Evolutionary conservation across 2,113 vertebrate species (phyloP).

Genomic region (Dinomys branickii): DNA sequence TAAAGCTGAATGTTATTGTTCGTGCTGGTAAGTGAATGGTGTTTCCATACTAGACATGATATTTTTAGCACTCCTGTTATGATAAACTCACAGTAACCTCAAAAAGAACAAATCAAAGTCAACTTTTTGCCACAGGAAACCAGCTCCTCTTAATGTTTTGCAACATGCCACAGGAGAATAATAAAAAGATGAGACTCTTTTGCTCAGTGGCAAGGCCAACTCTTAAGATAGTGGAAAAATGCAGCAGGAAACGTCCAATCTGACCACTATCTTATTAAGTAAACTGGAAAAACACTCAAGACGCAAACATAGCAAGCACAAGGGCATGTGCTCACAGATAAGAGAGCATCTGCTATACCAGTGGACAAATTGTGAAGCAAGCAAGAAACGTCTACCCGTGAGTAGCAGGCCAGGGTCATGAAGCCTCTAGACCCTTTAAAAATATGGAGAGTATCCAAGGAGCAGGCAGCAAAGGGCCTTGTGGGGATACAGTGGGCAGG

Average conservation of each 20-base stretch:
- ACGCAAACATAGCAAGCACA: constrained; percentile 7
- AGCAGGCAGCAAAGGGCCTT: neutral
- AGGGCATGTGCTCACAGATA: rapidly evolving
- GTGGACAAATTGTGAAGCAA: neutral
- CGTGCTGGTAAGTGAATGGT: constrained; percentile 42
- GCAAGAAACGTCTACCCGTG: neutral
- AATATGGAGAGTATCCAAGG: neutral
- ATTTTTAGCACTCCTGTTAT: constrained; percentile 79
- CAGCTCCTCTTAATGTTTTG: constrained; percentile 79
- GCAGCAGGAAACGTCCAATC: constrained; percentile 63
- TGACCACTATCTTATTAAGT: constrained; percentile 53
- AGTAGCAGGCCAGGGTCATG: neutral
- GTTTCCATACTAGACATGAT: constrained; percentile 68
- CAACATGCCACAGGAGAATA: constrained; percentile 73
- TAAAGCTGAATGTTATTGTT: constrained; percentile 46
- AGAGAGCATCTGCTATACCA: neutral
- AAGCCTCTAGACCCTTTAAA: neutral
- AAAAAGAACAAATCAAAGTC: constrained; percentile 81
- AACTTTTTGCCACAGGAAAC: constrained; percentile 81
- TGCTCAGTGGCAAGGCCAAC: constrained; percentile 49
- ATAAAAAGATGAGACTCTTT: constrained; percentile 74
- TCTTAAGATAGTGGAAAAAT: constrained; percentile 70
- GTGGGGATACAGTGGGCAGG: neutral
- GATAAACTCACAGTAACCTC: constrained; percentile 79
- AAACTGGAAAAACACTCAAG: constrained; percentile 76